Percentiles rank a stretch among this genome's conserved stretches.
Evolutionary conservation across 2,113 vertebrate species (phyloP).

Genomic region (Chinchilla lanigera): DNA sequence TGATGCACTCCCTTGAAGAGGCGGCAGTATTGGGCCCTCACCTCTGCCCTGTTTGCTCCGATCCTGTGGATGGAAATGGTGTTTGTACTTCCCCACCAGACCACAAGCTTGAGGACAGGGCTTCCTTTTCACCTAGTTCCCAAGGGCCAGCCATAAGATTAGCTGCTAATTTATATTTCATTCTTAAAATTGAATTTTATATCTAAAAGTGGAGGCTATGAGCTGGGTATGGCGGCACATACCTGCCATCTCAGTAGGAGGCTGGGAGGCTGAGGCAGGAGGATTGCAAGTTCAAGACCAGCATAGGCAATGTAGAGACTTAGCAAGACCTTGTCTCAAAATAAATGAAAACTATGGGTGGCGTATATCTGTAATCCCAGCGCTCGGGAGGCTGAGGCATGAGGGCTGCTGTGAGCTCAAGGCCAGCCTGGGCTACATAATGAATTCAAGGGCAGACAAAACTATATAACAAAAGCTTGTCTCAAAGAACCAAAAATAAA

Average conservation of each 20-base stretch:
- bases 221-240: not conserved
- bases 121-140: not conserved
- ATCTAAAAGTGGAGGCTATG: not conserved
- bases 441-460: not conserved
- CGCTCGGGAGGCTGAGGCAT: not conserved
- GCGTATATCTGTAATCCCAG: not conserved
- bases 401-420: not conserved
- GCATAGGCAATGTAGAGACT: not conserved
- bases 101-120: not conserved
- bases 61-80: not conserved
- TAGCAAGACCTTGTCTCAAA: not conserved
- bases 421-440: not conserved
- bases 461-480: not conserved
- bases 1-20: not conserved
- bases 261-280: not conserved
- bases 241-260: not conserved
- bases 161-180: not conserved
- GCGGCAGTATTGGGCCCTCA: not conserved
- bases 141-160: not conserved
- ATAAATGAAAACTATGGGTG: not conserved
- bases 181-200: constrained; percentile 41
- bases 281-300: not conserved
- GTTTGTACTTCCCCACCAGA: not conserved
- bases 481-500: not conserved
- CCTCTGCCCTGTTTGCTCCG: not conserved